Evolutionary conservation across 2,888 invertebrate genomes (phyloP).

Genomic region (Globia sparganii): DNA sequence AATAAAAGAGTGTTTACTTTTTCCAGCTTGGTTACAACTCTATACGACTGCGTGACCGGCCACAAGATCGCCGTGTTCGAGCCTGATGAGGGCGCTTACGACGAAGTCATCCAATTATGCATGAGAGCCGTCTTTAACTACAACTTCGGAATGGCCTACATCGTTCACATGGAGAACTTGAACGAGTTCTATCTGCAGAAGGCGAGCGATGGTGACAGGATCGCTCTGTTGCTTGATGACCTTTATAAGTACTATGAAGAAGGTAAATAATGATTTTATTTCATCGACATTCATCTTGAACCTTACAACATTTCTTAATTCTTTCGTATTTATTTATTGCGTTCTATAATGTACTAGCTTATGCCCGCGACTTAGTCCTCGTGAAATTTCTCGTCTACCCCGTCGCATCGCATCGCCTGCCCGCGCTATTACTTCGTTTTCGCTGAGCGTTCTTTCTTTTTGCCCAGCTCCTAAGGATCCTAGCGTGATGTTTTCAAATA

Average conservation of each 20-base stretch:
- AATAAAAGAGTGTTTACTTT: constrained; percentile 18
- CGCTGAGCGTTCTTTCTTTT: neutral
- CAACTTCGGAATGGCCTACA: constrained; percentile 89
- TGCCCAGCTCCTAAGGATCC: neutral
- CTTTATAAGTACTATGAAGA: constrained; percentile 90
- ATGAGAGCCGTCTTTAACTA: constrained; percentile 91
- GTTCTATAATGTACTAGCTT: neutral
- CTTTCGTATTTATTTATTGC: neutral
- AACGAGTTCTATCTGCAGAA: constrained; percentile 92
- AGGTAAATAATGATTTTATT: constrained; percentile 68
- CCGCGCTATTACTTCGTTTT: neutral
- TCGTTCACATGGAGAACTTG: constrained; percentile 90
- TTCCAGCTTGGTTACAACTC: constrained; percentile 92
- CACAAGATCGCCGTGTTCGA: constrained; percentile 87
- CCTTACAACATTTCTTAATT: neutral
- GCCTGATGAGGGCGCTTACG: constrained; percentile 90
- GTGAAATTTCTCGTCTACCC: neutral
- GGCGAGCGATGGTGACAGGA: constrained; percentile 83
- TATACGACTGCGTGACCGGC: constrained; percentile 90
- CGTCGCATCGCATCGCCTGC: neutral
- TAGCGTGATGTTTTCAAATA: neutral
- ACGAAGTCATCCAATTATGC: constrained; percentile 89
- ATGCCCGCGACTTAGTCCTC: neutral
- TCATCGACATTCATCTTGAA: neutral
- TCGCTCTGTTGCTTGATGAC: constrained; percentile 90